Evolutionary conservation across 2,888 invertebrate species (phyloP).

Genomic region (Mesorhabditis belari): DNA sequence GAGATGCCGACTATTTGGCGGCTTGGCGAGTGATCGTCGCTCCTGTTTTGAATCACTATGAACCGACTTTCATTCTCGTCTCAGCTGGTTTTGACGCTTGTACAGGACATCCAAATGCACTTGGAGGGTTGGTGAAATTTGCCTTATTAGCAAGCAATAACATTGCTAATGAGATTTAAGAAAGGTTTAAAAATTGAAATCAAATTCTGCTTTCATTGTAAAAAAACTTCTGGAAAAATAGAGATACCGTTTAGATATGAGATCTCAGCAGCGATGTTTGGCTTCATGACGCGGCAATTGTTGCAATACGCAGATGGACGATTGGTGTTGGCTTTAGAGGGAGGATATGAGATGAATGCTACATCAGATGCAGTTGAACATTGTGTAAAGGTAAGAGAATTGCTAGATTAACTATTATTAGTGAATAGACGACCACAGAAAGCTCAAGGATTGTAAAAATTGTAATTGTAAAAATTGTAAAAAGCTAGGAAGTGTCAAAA

Average conservation of each 20-base stretch:
- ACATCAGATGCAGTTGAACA: conserved; percentile 95
- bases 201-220: not conserved
- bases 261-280: conserved; percentile 74
- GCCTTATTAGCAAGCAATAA: not conserved
- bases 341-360: conserved; percentile 83
- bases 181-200: not conserved
- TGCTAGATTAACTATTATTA: too few species aligned
- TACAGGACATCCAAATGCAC: conserved; percentile 82
- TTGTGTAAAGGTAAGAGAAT: conserved; percentile 77
- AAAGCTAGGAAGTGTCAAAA: not conserved
- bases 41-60: conserved; percentile 75
- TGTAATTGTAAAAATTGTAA: not conserved
- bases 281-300: conserved; percentile 87
- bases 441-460: not conserved
- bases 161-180: conserved; percentile 1
- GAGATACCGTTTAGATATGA: conserved; percentile 65
- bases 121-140: conserved; percentile 74
- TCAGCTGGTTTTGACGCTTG: conserved; percentile 98
- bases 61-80: conserved; percentile 66
- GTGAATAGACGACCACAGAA: too few species aligned
- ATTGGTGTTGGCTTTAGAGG: conserved; percentile 51
- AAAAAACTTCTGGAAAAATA: conserved; percentile 1
- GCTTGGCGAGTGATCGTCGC: conserved; percentile 81
- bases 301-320: conserved; percentile 68
- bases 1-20: conserved; percentile 87